A percentile compares a stretch with the other conserved stretches of the same genome.
phyloP scores from a whole-genome alignment of 2,113 vertebrate genomes.

The Casuarius casuarius region DNA sequence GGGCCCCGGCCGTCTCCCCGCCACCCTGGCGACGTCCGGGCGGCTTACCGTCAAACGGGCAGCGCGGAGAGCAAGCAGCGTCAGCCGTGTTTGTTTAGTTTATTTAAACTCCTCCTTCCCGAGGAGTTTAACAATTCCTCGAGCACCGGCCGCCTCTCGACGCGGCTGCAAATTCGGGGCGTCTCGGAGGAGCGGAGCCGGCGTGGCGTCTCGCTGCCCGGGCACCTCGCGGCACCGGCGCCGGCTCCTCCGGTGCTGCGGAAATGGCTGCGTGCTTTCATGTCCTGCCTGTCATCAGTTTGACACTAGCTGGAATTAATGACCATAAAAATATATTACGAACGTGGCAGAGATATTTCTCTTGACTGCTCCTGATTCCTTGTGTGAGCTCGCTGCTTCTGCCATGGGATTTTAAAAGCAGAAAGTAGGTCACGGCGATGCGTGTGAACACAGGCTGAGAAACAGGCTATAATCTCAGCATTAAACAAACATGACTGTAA shows the following conservation, averaged over 20 bases:
- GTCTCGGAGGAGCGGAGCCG: background rate
- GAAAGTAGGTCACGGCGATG: conserved; percentile 65
- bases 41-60: no score
- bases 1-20: background rate
- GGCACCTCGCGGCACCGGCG: background rate
- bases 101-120: no score
- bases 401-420: background rate
- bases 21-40: no score
- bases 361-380: background rate
- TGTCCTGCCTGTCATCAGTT: conserved; percentile 38
- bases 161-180: background rate
- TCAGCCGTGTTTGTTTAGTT: no score
- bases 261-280: conserved; percentile 44
- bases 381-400: background rate
- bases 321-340: background rate
- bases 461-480: background rate
- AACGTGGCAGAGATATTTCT: background rate
- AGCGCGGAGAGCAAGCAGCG: no score
- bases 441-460: background rate
- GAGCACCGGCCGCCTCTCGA: background rate
- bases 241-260: background rate
- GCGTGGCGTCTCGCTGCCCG: background rate
- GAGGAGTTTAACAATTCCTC: background rate
- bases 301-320: conserved; percentile 57
- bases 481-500: conserved; percentile 7